Base-by-base conservation (phyloP, 2,113 vertebrate genomes). In the Potamarius usumacintae region DNA sequence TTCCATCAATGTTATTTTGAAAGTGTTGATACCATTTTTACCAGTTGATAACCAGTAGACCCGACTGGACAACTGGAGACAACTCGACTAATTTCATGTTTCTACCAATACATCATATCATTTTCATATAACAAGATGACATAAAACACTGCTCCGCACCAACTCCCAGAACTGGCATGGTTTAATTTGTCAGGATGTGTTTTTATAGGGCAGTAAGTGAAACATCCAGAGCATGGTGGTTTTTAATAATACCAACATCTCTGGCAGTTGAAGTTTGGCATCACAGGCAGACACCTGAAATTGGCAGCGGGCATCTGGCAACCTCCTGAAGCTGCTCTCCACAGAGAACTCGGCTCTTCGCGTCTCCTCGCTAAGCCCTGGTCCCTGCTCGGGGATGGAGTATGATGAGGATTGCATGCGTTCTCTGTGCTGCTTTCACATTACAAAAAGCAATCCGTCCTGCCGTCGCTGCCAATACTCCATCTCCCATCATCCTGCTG, bases 391-490 rank as follows among this genome's bases (percentile, higher is more conserved):
- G 22, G 83, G 62, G 58, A 79, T 42, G 48, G 84, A 78, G 55
- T 25, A 25, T 80, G 77, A 89, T 72, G 78, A 34, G 58, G 80
- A 82, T 48, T 69, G 77, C 87, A 76, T 86, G 77, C 42, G 25
- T 4, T 57, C 53, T 30, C 52, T 34, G 86, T 74, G 60, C 42
- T 71, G 22, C 87, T 88, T 84, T 89, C 89, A 89, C 52, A 48
- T 84, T 79, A 71, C 84, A 67, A 87, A 89, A 88, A 86, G 87
- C 87, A 87, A 90, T 90, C 82, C 81, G 55, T 90, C 84, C 87
- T 81, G 85, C 85, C 60, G 77, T 89, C 88, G 79, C 71, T 80
- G 84, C 87, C 63, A 82, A 87, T 84, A 78, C 80, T 81, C 60
- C 30, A 58, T 77, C 79, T 50, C 55, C 67, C 91, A 72, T 86